Evolutionary conservation across 2,888 invertebrate species (phyloP).

Genomic region (Steromphala cineraria): DNA sequence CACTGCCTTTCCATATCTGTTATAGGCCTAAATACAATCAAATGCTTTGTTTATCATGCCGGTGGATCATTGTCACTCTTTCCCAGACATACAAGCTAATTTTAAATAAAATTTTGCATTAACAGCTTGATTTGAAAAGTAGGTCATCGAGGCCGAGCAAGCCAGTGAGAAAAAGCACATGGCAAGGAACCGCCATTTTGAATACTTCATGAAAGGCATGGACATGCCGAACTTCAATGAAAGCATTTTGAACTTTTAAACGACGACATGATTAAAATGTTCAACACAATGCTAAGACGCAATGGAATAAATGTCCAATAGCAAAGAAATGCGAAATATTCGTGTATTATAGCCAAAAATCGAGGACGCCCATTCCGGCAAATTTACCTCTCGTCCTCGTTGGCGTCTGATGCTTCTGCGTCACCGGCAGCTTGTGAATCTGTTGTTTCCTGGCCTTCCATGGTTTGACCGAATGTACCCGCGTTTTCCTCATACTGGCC

Average conservation of each 20-base stretch:
- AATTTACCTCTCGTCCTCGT: constrained; percentile 46
- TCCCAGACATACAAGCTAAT: neutral
- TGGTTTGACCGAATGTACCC: neutral
- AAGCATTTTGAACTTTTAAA: neutral
- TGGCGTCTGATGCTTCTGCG: constrained; percentile 29
- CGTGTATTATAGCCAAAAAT: neutral
- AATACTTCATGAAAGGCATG: neutral
- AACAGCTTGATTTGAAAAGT: neutral
- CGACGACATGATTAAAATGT: neutral
- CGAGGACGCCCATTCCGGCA: neutral
- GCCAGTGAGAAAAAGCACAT: constrained; percentile 11
- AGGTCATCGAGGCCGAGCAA: neutral
- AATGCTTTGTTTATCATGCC: too few species aligned
- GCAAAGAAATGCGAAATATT: neutral
- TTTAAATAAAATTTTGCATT: neutral
- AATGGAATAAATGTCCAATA: neutral
- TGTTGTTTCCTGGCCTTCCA: constrained; percentile 40
- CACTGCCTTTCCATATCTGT: too few species aligned
- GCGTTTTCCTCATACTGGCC: constrained; percentile 26
- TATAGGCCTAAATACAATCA: too few species aligned
- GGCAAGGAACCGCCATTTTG: constrained; percentile 1
- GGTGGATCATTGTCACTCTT: too few species aligned
- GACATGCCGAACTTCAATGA: neutral
- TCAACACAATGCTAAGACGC: neutral
- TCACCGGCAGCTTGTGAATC: constrained; percentile 33